Conservation (phyloP, 2,113 vertebrate genomes). For the Odontophorus gujanensis region DNA sequence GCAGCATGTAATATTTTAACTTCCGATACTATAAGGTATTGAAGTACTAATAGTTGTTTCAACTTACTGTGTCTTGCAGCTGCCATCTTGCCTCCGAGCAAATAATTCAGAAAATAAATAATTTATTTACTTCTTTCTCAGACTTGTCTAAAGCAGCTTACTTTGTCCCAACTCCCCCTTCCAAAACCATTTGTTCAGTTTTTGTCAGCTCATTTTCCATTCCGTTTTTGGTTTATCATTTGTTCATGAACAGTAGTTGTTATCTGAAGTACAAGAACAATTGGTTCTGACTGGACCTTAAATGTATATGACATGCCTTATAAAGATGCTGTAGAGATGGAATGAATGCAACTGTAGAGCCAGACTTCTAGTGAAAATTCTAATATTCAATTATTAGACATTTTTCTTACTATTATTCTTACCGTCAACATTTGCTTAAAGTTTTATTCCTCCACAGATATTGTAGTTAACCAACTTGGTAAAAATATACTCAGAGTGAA, state of each 20-base stretch:
- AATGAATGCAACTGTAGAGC: neutral
- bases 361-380: neutral
- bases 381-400: neutral
- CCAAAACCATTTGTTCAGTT: neutral
- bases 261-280: neutral
- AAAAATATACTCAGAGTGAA: neutral
- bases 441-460: neutral
- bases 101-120: constrained; percentile 17
- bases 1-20: neutral
- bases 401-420: constrained; percentile 29
- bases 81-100: neutral
- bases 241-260: neutral
- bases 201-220: neutral
- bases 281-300: neutral
- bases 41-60: neutral
- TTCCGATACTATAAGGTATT: neutral
- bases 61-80: neutral
- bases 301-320: neutral
- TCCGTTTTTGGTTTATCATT: neutral
- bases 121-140: neutral
- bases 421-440: neutral
- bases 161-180: neutral
- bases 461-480: neutral
- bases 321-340: neutral
- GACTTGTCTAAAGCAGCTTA: neutral